These are phyloP conservation scores for Nesidiocoris tenuis DNA, from an alignment of 2,888 invertebrate species.

Conservation along the genomic window DNA sequence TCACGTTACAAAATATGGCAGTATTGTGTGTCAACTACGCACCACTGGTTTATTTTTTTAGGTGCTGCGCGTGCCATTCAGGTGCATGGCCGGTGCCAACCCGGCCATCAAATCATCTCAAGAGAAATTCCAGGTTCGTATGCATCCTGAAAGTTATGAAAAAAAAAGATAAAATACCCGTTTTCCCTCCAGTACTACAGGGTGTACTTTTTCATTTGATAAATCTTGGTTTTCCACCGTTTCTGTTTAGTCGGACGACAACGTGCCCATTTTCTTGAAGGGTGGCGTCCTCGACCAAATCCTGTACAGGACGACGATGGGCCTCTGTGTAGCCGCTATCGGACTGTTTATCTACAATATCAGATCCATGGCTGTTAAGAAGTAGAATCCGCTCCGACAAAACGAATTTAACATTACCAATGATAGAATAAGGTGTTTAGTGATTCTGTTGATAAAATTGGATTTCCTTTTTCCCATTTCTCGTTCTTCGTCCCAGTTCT, in stretches of 20 bases:
- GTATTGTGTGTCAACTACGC: too few species aligned
- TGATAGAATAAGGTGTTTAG: too few species aligned
- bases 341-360: constrained; percentile 22
- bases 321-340: constrained; percentile 31
- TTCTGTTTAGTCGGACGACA: constrained; percentile 35
- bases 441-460: not conserved
- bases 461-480: not conserved
- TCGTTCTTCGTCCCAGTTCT: too few species aligned
- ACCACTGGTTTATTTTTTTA: not conserved
- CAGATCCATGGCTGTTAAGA: constrained; percentile 1
- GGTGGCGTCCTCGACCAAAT: constrained; percentile 36
- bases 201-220: too few species aligned
- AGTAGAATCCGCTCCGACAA: too few species aligned
- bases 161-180: not conserved
- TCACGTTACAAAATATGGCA: too few species aligned
- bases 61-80: not conserved
- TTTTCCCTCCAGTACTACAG: too few species aligned
- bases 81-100: constrained; percentile 15
- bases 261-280: constrained; percentile 41
- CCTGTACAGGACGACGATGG: constrained; percentile 40
- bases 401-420: too few species aligned
- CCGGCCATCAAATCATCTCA: not conserved
- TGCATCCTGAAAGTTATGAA: not conserved
- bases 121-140: constrained; percentile 12
- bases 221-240: not conserved